Conservation (phyloP, 2,797 vertebrate genomes). For the Falco novaeseelandiae region DNA sequence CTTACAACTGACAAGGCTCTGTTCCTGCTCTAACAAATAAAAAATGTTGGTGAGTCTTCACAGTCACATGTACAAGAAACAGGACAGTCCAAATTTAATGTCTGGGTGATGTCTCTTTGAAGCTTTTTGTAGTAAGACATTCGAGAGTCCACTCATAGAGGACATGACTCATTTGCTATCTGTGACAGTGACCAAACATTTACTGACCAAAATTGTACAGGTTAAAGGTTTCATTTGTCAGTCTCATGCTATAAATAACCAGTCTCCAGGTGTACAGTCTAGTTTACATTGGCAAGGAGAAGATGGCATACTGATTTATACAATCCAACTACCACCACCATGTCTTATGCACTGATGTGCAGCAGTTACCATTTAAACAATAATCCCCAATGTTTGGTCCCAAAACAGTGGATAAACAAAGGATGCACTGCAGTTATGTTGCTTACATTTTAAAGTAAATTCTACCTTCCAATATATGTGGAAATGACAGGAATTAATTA, state of each 20-base stretch:
- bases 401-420: background rate
- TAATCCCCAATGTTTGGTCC: background rate
- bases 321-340: background rate
- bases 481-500: background rate
- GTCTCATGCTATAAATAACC: background rate
- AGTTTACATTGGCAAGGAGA: background rate
- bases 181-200: background rate
- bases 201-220: background rate
- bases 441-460: background rate
- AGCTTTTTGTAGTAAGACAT: background rate
- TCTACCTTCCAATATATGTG: background rate
- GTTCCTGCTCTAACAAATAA: conserved; percentile 1
- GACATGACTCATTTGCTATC: background rate
- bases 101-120: background rate
- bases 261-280: background rate
- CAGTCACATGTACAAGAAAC: background rate
- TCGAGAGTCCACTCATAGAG: background rate
- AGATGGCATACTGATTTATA: background rate
- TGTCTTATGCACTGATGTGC: background rate
- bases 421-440: background rate
- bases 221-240: background rate
- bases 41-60: background rate
- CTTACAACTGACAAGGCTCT: background rate
- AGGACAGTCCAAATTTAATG: background rate
- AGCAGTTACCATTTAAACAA: background rate